Base-by-base conservation (phyloP, 2,113 vertebrate genomes). In the Orientallactaga bullata region DNA sequence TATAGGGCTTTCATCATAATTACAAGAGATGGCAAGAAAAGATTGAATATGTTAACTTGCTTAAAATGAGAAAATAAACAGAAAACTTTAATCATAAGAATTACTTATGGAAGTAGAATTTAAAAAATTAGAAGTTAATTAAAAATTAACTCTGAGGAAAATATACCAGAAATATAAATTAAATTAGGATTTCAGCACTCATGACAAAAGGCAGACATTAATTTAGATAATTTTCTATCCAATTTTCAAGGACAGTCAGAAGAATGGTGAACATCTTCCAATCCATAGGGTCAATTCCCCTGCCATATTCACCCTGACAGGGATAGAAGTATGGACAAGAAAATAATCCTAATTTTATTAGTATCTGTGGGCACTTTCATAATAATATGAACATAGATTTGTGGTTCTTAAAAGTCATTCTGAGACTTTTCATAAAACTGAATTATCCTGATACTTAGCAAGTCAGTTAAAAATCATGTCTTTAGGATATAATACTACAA, bases 61-160 rank as follows among this genome's bases (percentile, higher is more conserved):
- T 97, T 92, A 96, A 72, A 94, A 96, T 94, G 83, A 95, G 94
- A 88, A 89, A 97, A 95, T 80, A 97, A 96, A 97, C 94, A 96
- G 97, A 92, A 92, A 93, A 65, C 47, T 4, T 89, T 79, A 69
- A 63, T 61, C 3, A 88, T 47, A 47, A 94, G 90, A 96, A 96
- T 92, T 93, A 97, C 82, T 69, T 73, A 98, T 55, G 55, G 55
- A 55, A 55, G 95, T 94, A 95, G 85, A 96, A 95, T 91, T 96
- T 96, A 96, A 96, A n/a, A n/a, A n/a, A n/a, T n/a, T n/a, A n/a
- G n/a, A n/a, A n/a, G n/a, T n/a, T n/a, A n/a, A n/a, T n/a, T n/a
- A n/a, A n/a, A n/a, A 95, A 88, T 39, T 93, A 97, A 96, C 94
- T 96, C 94, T 96, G 58, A 93, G 95, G 91, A 90, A 95, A 87